A percentile compares a stretch with the other conserved stretches of the same genome.
phyloP scores from a whole-genome alignment of 2,888 invertebrate species.

The Conchocele bisecta region DNA sequence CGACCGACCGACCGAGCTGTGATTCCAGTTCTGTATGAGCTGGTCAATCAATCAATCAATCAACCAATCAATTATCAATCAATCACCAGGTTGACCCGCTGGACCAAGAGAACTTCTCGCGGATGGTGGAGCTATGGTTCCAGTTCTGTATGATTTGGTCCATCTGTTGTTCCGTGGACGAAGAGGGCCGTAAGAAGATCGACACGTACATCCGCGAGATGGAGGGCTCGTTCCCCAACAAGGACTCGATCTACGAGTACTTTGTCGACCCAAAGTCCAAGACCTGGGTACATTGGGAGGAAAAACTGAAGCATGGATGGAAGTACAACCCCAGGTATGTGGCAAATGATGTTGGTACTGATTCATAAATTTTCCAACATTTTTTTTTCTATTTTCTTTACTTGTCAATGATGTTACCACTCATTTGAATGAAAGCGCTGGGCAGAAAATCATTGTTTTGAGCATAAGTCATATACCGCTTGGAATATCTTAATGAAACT shows the following conservation, averaged over 20 bases:
- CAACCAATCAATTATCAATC: too few species aligned
- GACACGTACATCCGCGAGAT: conserved; percentile 83
- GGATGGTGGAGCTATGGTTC: conserved; percentile 83
- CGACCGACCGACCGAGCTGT: too few species aligned
- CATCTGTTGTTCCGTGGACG: conserved; percentile 82
- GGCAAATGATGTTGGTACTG: too few species aligned
- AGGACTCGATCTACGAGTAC: conserved; percentile 95
- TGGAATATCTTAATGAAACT: too few species aligned
- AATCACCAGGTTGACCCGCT: conserved; percentile 77
- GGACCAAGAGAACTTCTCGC: conserved; percentile 79
- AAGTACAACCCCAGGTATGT: conserved; percentile 87
- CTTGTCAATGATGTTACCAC: too few species aligned
- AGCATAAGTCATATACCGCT: too few species aligned
- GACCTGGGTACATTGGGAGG: conserved; percentile 91
- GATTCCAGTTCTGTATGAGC: too few species aligned
- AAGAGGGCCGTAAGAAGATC: conserved; percentile 83
- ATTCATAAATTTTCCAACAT: too few species aligned
- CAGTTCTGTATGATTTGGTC: conserved; percentile 83
- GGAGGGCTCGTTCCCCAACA: conserved; percentile 88
- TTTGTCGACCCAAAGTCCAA: conserved; percentile 90
- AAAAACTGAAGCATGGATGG: conserved; percentile 89
- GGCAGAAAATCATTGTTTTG: too few species aligned
- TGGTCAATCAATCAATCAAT: too few species aligned
- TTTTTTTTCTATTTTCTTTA: too few species aligned
- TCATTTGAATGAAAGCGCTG: too few species aligned